Conservation (phyloP, 2,797 vertebrate species). For the Dendrocincla fuliginosa region DNA sequence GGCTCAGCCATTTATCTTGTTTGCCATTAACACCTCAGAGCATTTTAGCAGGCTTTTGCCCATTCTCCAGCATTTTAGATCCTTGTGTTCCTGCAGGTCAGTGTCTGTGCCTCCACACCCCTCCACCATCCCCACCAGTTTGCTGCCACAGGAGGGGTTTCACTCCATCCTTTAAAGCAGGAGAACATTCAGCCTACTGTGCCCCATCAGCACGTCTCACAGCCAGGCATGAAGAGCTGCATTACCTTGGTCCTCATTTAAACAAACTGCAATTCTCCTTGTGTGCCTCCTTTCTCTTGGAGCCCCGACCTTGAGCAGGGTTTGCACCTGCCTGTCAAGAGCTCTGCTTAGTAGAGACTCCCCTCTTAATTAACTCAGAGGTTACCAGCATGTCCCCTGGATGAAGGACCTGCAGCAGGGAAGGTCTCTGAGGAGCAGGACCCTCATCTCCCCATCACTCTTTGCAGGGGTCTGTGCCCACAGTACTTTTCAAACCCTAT, state of each 20-base stretch:
- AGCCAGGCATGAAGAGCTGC: background rate
- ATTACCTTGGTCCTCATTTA: rapidly evolving
- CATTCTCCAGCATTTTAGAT: background rate
- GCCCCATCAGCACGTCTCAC: background rate
- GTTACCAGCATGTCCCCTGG: background rate
- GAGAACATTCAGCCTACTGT: background rate
- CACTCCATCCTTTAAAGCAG: background rate
- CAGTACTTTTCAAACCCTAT: too few relatives aligned
- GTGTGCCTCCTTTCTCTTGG: background rate
- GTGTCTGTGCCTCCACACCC: background rate
- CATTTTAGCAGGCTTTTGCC: background rate
- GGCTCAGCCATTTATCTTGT: background rate
- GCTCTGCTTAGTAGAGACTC: background rate
- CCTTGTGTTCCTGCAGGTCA: background rate
- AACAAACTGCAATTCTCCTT: background rate
- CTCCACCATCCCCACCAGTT: background rate
- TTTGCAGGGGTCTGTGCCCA: background rate
- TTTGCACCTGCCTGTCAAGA: background rate
- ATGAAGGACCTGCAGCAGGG: background rate
- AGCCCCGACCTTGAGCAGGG: background rate
- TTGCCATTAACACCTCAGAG: background rate
- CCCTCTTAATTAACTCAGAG: background rate
- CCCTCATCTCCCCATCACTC: rapidly evolving
- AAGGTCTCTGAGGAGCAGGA: too few relatives aligned
- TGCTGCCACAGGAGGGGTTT: background rate